Evolutionary conservation across 2,113 vertebrate species (phyloP).

Genomic region (Montifringilla adamsi): DNA sequence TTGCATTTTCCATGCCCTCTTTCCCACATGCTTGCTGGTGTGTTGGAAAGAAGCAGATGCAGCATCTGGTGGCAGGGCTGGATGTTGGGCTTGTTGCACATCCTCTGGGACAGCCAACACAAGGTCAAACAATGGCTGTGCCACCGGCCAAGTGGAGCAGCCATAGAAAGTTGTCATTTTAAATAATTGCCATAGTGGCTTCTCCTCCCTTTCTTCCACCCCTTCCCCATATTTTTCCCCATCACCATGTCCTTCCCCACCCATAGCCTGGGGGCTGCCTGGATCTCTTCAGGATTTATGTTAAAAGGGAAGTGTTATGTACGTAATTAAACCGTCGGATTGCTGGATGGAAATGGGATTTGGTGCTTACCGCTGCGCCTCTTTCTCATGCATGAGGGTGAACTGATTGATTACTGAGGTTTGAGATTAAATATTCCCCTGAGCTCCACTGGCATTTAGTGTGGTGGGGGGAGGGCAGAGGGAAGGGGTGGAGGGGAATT

Average conservation of each 20-base stretch:
- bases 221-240: not conserved
- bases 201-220: not conserved
- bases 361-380: conserved; percentile 27
- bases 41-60: not conserved
- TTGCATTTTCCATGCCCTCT: not conserved
- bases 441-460: not conserved
- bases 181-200: not conserved
- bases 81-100: not conserved
- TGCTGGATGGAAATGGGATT: conserved; percentile 40
- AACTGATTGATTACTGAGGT: conserved; percentile 61
- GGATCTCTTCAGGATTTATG: conserved; percentile 7
- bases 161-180: not conserved
- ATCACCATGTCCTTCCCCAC: not conserved
- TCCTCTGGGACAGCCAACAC: rapidly evolving
- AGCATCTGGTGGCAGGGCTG: not conserved
- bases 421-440: conserved; percentile 56
- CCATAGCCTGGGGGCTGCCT: not conserved
- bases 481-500: not conserved
- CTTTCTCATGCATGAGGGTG: conserved; percentile 28
- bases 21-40: rapidly evolving
- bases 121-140: not conserved
- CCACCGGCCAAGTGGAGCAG: not conserved
- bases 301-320: not conserved
- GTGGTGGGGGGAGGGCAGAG: not conserved
- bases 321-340: not conserved